Evolutionary conservation across 2,888 invertebrate genomes (phyloP), one percentile per base, ranked within the genome.

Genomic region (Spialia ferax): DNA sequence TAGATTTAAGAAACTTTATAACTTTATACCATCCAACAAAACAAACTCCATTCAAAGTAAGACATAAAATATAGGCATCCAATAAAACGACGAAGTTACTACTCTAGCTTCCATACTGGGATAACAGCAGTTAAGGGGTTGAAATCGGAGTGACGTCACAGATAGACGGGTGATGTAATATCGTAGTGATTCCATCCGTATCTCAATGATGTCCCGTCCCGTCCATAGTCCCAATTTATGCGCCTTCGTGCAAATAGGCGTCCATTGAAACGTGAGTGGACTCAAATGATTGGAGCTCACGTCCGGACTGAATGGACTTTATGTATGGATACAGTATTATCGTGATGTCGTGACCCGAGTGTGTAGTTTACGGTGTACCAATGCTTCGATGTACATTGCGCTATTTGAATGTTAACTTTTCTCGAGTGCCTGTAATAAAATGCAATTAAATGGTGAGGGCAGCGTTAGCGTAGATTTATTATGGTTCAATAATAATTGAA

Each of bases 251-350:
- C 71, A 70, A 72, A 75, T 73, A 73, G 72, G 67, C 71, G 68
- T 69, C 71, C 70, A 70, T 71, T 68, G 72, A 72, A 71, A 74
- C 76, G 75, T 74, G 74, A 75, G 76, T 72, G 73, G 73, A 75
- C 75, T 77, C 70, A 70, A 74, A 78, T 77, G 52, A 48, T 60
- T 74, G 77, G 75, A 70, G 69, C 73, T 69, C 71, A 73, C 75
- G 74, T 71, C 65, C 71, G 62, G 69, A 59, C 73, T 71, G 75
- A 76, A 79, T 78, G 75, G 76, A 77, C 76, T 76, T 72, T 70
- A 75, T 77, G 77, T 76, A 69, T 74, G 73, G 75, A 73, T 74
- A 75, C 71, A 67, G 75, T 73, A 75, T 76, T 50, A 50, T 50
- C 50, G 22, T 50, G 22, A 50, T 50, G 50, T 22, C 13, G 22